These are phyloP conservation scores for Rutilus rutilus DNA, from an alignment of 2,113 vertebrate genomes.

Conservation along the genomic window DNA sequence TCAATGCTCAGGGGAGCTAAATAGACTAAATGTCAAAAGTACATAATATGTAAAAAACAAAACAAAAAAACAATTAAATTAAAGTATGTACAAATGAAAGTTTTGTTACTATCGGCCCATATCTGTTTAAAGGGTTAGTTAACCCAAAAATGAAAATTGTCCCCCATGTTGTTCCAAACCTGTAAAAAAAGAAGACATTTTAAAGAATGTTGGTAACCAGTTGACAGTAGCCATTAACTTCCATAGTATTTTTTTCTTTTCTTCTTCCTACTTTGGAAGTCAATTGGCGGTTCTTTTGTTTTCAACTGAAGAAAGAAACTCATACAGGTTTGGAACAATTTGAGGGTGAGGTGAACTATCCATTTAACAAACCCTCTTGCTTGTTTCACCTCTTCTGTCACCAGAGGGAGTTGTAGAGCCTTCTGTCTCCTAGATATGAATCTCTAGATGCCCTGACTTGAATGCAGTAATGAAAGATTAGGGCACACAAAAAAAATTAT, in stretches of 20 bases:
- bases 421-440: background rate
- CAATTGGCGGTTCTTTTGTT: too few species aligned
- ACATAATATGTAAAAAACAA: background rate
- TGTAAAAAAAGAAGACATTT: too few species aligned
- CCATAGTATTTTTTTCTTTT: too few species aligned
- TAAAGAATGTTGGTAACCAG: too few species aligned
- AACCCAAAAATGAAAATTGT: too few species aligned
- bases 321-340: too few species aligned
- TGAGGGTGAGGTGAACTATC: too few species aligned
- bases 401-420: conserved; percentile 57
- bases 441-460: background rate
- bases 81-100: background rate
- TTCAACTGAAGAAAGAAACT: too few species aligned
- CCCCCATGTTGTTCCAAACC: too few species aligned
- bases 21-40: background rate
- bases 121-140: background rate
- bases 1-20: background rate
- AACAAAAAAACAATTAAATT: too few species aligned
- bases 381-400: conserved; percentile 43
- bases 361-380: background rate
- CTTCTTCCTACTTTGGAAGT: too few species aligned
- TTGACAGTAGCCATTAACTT: too few species aligned
- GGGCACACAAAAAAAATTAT: background rate
- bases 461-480: background rate
- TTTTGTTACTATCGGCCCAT: background rate